These are phyloP conservation scores for Balearica regulorum DNA, from an alignment of 2,797 vertebrate species.

Conservation along the genomic window DNA sequence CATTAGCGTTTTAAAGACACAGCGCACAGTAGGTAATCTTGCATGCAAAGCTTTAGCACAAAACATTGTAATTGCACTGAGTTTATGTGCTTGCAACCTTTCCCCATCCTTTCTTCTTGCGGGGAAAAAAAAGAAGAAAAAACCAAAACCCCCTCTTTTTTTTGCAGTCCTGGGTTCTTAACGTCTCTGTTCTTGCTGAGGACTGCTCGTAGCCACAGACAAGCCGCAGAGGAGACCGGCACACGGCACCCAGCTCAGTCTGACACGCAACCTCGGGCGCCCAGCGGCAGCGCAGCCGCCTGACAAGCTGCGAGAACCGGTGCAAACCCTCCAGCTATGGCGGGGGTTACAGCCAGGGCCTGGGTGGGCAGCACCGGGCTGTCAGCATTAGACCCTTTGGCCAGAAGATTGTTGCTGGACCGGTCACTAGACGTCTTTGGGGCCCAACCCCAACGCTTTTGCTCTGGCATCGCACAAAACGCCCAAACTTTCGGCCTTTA, in stretches of 20 bases:
- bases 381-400: background rate
- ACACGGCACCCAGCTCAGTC: rapidly evolving
- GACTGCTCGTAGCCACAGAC: rapidly evolving
- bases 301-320: rapidly evolving
- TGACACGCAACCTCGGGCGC: rapidly evolving
- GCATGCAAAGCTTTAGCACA: conserved; percentile 21
- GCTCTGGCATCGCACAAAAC: background rate
- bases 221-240: background rate
- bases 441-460: background rate
- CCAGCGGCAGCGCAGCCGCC: background rate
- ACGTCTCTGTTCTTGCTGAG: background rate
- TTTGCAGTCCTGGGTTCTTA: background rate
- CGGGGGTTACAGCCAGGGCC: background rate
- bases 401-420: background rate
- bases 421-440: too few species aligned
- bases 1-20: conserved; percentile 75
- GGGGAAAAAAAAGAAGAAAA: background rate
- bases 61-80: background rate
- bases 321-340: background rate
- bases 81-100: background rate
- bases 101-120: background rate
- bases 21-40: conserved; percentile 18
- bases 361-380: rapidly evolving
- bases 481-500: background rate
- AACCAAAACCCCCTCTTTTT: background rate